Conservation (phyloP, 2,797 vertebrate genomes). For the Percopsis omiscomaycus region DNA sequence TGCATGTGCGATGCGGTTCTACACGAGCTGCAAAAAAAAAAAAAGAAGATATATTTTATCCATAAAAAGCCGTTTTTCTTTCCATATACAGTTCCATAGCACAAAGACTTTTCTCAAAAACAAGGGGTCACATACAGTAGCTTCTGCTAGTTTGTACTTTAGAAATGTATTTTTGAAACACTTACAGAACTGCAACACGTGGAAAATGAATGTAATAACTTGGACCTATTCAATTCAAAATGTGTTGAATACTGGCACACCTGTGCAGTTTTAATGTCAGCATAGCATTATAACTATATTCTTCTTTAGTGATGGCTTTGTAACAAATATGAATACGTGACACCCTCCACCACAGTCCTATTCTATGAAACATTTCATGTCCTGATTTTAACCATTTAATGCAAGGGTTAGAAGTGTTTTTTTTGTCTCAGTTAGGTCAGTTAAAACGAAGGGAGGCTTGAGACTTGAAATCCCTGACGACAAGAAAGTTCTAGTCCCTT, state of each 20-base stretch:
- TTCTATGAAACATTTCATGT: conserved; percentile 40
- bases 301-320: not conserved
- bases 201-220: conserved; percentile 11
- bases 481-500: conserved; percentile 29
- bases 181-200: conserved; percentile 7
- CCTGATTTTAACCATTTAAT: conserved; percentile 35
- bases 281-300: not conserved
- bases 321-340: no score
- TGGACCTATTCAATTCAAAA: not conserved
- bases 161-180: conserved; percentile 9
- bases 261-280: no score
- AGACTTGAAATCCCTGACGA: conserved; percentile 15
- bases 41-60: not conserved
- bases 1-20: conserved; percentile 35
- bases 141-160: conserved; percentile 18
- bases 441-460: conserved; percentile 24
- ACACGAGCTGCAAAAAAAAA: conserved; percentile 32
- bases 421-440: conserved; percentile 29
- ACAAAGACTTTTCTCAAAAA: conserved; percentile 19
- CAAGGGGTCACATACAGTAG: not conserved
- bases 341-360: not conserved
- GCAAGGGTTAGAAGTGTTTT: conserved; percentile 25
- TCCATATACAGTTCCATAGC: conserved; percentile 33
- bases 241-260: no score
- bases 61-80: conserved; percentile 14